These are phyloP conservation scores for Zaprionus vittiger DNA, from an alignment of 1,140 invertebrate species.

Conservation along the genomic window DNA sequence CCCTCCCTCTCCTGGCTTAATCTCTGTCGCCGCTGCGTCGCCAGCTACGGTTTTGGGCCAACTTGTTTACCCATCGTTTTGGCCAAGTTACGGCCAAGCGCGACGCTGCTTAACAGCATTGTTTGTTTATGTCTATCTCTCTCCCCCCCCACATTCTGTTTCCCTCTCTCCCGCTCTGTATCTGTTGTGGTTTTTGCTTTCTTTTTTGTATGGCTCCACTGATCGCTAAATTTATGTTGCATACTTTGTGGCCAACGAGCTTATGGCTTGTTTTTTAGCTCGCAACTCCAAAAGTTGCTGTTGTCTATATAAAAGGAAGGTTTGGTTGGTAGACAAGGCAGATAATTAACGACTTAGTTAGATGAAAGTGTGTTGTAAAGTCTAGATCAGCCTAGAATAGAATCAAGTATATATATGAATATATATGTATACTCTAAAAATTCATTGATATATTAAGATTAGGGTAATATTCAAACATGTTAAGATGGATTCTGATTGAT, in stretches of 20 bases:
- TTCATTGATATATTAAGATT: too few species aligned
- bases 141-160: background rate
- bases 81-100: slow-evolving; percentile 50
- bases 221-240: slow-evolving; percentile 51
- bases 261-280: slow-evolving; percentile 1
- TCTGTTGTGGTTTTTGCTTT: background rate
- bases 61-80: slow-evolving; percentile 48
- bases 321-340: background rate
- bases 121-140: slow-evolving; percentile 52
- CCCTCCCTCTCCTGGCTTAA: slow-evolving; percentile 25
- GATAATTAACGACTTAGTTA: background rate
- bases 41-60: slow-evolving; percentile 36
- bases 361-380: background rate
- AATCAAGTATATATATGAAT: too few species aligned
- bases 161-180: background rate
- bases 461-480: too few species aligned
- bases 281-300: background rate
- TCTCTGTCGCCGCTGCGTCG: slow-evolving; percentile 50
- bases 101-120: slow-evolving; percentile 39
- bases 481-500: too few species aligned
- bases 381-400: background rate
- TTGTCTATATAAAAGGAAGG: slow-evolving; percentile 2
- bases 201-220: slow-evolving; percentile 15
- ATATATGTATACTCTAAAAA: too few species aligned
- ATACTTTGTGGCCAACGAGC: slow-evolving; percentile 52